These are phyloP conservation scores for Diuraphis noxia DNA, from an alignment of 1,140 invertebrate genomes.

Conservation along the genomic window DNA sequence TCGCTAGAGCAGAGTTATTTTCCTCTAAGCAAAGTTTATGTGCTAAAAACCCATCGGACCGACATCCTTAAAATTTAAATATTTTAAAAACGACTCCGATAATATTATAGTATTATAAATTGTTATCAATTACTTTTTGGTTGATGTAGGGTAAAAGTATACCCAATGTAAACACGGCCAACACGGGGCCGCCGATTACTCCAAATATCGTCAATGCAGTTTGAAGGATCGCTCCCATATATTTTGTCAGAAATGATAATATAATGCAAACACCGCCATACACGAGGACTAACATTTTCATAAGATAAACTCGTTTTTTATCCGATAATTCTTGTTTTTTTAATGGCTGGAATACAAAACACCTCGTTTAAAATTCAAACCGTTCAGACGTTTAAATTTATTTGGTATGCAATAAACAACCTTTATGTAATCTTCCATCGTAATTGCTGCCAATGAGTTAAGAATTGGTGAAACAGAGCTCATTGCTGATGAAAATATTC, in stretches of 20 bases:
- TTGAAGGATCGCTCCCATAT: conserved; percentile 74
- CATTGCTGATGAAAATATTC: conserved; percentile 81
- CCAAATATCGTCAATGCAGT: conserved; percentile 78
- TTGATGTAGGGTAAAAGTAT: conserved; percentile 71
- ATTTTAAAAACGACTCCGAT: background rate
- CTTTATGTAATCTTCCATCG: conserved; percentile 78
- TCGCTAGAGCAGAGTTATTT: background rate
- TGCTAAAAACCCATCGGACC: background rate
- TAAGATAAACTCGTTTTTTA: conserved; percentile 46
- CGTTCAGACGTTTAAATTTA: background rate
- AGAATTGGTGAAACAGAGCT: conserved; percentile 83
- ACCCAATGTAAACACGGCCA: conserved; percentile 79
- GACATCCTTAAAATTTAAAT: background rate
- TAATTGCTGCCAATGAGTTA: conserved; percentile 83
- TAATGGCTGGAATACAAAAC: conserved; percentile 7
- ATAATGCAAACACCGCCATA: conserved; percentile 73
- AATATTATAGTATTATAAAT: background rate
- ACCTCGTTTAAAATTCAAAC: background rate
- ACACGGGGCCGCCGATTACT: conserved; percentile 76
- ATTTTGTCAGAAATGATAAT: conserved; percentile 74
- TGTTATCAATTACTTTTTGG: conserved; percentile 62
- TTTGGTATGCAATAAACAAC: conserved; percentile 50
- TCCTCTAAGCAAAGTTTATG: background rate
- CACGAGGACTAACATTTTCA: conserved; percentile 69
- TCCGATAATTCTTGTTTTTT: background rate